These are phyloP conservation scores for Lucilia sericata DNA, from an alignment of 1,140 invertebrate genomes.

Conservation along the genomic window DNA sequence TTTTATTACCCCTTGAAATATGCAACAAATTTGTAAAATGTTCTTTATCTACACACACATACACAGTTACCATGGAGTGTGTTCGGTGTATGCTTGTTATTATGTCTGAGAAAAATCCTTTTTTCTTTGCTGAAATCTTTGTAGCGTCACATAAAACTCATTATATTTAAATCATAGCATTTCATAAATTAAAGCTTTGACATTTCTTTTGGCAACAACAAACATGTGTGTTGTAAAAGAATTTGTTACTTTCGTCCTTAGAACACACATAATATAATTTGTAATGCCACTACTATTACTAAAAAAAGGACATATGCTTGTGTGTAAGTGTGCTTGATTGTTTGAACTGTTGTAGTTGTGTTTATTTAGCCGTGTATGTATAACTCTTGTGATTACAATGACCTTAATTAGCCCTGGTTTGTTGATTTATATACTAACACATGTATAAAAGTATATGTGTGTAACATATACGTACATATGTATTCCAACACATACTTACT, in stretches of 20 bases:
- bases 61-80: no score
- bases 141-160: neutral
- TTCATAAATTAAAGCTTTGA: conserved; percentile 25
- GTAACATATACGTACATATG: neutral
- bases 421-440: neutral
- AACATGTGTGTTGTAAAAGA: neutral
- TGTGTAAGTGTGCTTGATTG: neutral
- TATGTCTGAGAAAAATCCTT: neutral
- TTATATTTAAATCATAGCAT: conserved; percentile 3
- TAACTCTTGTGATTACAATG: conserved; percentile 18
- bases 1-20: no score
- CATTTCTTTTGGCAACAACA: neutral
- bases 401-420: conserved; percentile 1
- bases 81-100: neutral
- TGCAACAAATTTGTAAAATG: no score
- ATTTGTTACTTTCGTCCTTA: neutral
- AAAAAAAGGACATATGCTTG: no score
- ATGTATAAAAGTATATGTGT: neutral
- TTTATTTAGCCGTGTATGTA: neutral
- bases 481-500: neutral
- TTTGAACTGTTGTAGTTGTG: neutral
- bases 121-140: neutral
- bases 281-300: no score
- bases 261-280: no score
- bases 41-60: no score